Percentiles rank a stretch among this genome's conserved stretches.
phyloP scores from a whole-genome alignment of 2,888 invertebrate genomes.

The Mesorhabditis spiculigera region DNA sequence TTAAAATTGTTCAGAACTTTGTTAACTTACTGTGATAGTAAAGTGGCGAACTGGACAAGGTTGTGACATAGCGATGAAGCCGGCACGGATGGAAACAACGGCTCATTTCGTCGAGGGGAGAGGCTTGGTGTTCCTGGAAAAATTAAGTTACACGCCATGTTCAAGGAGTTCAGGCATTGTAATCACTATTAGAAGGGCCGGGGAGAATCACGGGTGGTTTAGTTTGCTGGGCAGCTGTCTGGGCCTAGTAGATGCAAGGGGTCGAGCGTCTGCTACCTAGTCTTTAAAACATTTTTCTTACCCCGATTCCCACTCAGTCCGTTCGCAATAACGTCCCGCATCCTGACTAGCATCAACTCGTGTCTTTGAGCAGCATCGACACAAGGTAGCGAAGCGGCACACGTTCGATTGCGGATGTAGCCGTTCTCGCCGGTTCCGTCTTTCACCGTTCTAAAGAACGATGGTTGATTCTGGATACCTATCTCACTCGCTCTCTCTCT shows the following conservation, averaged over 20 bases:
- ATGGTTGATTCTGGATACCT: no score
- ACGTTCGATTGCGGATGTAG: conserved; percentile 34
- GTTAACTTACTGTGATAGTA: conserved; percentile 61
- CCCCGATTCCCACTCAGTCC: no score
- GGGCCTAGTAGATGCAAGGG: no score
- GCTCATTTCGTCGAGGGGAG: conserved; percentile 18
- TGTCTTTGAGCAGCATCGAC: conserved; percentile 76
- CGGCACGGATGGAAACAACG: conserved; percentile 61
- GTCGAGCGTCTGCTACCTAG: no score
- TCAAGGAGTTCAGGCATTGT: no score
- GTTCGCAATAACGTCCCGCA: conserved; percentile 73
- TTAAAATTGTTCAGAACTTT: neutral
- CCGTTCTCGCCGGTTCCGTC: conserved; percentile 25
- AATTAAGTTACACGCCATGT: no score
- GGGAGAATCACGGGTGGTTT: no score
- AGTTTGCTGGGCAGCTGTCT: no score
- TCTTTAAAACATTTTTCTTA: no score
- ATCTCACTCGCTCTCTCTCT: no score
- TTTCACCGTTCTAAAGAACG: conserved; percentile 27
- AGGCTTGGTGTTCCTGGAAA: conserved; percentile 5
- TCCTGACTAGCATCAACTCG: conserved; percentile 60
- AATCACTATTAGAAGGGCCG: no score
- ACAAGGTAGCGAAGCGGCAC: conserved; percentile 64
- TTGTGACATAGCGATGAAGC: conserved; percentile 68
- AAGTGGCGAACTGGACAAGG: conserved; percentile 74